Evolutionary conservation across 1,140 invertebrate species (phyloP), one percentile per base, ranked within the genome.

Genomic region (Wasmannia auropunctata): DNA sequence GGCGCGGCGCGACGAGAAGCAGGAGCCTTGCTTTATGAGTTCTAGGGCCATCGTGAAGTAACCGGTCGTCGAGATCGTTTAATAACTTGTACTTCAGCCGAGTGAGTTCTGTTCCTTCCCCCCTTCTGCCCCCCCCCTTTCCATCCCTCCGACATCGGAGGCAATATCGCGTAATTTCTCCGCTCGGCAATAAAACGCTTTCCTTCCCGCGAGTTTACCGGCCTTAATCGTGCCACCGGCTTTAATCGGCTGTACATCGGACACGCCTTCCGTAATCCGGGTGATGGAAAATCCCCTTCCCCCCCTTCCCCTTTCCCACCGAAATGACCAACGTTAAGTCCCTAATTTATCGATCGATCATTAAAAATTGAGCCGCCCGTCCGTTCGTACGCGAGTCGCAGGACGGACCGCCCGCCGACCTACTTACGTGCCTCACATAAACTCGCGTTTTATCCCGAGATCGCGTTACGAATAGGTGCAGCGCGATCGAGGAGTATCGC

Each of bases 291-390:
- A 74, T 83, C 67, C 51, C n/a, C 46, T n/a, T n/a, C n/a, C n/a
- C n/a, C n/a, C n/a, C n/a, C n/a, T n/a, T n/a, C n/a, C n/a, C n/a
- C n/a, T n/a, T n/a, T n/a, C n/a, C n/a, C n/a, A n/a, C 40, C 19
- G 28, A 69, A 83, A 58, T n/a, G 67, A 16, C 67, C 49, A 31
- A 81, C 65, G 34, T 56, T 81, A 81, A 72, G 37, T 58, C 37
- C 28, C 51, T 46, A 74, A 83, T 83, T 74, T 74, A 74, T 83
- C 67, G 74, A 34, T 80, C 46, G 67, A 79, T 87, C 77, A 85
- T 90, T 90, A 90, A 90, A 90, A 90, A 88, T 80, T 88, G 75
- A 89, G 51, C 60, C 28, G 37, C 49, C n/a, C n/a, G n/a, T n/a
- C n/a, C n/a, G 46, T 1, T 8, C 56, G 5, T 60, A 28, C 65